Percentiles rank a stretch among this genome's conserved stretches.
Conservation (phyloP, 2,113 vertebrate species). For the Periophthalmus modestus region DNA sequence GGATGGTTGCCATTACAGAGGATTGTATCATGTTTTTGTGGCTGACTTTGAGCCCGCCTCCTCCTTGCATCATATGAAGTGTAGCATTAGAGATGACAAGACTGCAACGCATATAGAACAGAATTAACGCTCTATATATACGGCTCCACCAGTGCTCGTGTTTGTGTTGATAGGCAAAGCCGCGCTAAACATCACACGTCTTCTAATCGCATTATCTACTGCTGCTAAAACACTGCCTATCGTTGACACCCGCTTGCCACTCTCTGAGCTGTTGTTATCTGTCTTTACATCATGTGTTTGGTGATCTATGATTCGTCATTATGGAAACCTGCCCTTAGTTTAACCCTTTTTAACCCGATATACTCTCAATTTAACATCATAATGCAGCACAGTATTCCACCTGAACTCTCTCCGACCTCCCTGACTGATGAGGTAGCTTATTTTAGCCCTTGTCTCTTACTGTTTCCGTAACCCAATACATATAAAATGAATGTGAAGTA, state of each 20-base stretch:
- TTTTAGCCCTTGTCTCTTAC: conserved; percentile 8
- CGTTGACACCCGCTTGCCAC: neutral
- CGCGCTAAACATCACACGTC: neutral
- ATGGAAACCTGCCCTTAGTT: neutral
- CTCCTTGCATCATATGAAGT: conserved; percentile 3
- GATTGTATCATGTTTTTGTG: neutral
- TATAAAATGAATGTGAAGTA: neutral
- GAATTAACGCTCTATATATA: neutral
- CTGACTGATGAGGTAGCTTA: conserved; percentile 3
- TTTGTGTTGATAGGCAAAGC: conserved; percentile 7
- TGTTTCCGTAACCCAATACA: neutral
- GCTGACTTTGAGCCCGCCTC: neutral
- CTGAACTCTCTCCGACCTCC: conserved; percentile 5
- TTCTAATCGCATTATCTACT: conserved; percentile 12
- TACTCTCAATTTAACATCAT: conserved; percentile 4
- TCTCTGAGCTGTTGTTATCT: conserved; percentile 13
- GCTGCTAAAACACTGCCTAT: conserved; percentile 16
- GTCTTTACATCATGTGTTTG: conserved; percentile 19
- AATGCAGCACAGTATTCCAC: neutral
- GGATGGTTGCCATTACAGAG: neutral
- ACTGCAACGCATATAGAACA: neutral
- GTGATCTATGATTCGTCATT: conserved; percentile 1
- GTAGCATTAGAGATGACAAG: conserved; percentile 5
- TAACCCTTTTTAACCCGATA: conserved; percentile 9
- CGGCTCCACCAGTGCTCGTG: neutral